Percentiles rank a stretch among this genome's conserved stretches.
Conservation (phyloP, 2,797 vertebrate species). For the Manis crassicaudata region DNA sequence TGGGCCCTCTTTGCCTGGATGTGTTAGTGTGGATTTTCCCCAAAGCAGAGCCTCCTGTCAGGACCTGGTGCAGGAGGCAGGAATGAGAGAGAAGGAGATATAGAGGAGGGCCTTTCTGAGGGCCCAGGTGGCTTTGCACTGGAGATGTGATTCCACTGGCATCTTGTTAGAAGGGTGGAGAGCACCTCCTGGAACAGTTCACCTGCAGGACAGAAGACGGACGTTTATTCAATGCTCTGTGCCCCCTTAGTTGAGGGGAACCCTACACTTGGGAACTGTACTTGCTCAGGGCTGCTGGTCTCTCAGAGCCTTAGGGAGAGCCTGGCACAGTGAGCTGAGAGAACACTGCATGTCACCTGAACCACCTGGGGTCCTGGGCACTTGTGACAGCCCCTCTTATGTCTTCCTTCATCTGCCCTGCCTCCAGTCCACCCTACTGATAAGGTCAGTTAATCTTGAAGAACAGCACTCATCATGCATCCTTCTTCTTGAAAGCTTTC, state of each 20-base stretch:
- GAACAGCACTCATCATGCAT: background rate
- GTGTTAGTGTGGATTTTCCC: background rate
- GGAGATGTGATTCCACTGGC: background rate
- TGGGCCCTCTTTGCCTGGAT: background rate
- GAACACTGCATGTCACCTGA: background rate
- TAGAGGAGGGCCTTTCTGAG: background rate
- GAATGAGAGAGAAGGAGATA: background rate
- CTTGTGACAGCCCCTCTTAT: background rate
- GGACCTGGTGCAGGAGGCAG: background rate
- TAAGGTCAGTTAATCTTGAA: background rate
- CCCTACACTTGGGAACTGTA: background rate
- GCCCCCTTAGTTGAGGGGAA: background rate
- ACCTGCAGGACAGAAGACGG: background rate
- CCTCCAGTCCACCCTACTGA: background rate
- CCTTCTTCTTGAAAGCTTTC: background rate
- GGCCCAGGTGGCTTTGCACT: background rate
- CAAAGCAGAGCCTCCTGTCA: background rate
- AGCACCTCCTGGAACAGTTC: background rate
- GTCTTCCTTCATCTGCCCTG: background rate
- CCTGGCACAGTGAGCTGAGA: background rate
- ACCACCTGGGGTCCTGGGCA: background rate
- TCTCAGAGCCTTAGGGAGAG: background rate
- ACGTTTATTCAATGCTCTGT: background rate
- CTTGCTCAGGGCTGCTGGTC: background rate
- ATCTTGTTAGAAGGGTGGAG: background rate